Conservation (phyloP, 2,113 vertebrate species). For the Anguilla japonica region DNA sequence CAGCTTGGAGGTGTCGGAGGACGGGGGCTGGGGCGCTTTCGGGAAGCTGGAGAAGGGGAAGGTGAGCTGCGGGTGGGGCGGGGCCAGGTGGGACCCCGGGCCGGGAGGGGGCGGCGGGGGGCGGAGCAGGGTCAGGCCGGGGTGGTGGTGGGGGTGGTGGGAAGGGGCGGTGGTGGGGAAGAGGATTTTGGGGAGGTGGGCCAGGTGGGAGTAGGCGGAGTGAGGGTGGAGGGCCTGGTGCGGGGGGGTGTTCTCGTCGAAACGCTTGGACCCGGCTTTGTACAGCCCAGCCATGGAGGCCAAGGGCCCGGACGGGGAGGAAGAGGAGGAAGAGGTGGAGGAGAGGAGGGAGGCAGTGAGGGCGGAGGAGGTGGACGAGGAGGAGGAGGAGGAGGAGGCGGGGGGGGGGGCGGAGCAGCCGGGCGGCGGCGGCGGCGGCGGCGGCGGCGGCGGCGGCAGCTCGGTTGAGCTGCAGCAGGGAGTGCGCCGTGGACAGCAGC, state of each 20-base stretch:
- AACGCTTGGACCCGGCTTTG: slow-evolving; percentile 68
- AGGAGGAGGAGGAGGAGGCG: slow-evolving; percentile 56
- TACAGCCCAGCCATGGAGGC: slow-evolving; percentile 67
- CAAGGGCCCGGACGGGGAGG: slow-evolving; percentile 65
- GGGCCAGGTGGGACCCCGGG: slow-evolving; percentile 61
- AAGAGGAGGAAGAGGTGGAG: slow-evolving; percentile 27
- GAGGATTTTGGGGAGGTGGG: slow-evolving; percentile 75
- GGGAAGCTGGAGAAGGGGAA: slow-evolving; percentile 82
- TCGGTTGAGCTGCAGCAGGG: slow-evolving; percentile 71
- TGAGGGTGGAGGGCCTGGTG: slow-evolving; percentile 62
- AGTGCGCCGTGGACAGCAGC: slow-evolving; percentile 74
- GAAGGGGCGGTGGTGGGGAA: slow-evolving; percentile 68
- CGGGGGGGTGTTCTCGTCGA: slow-evolving; percentile 79
- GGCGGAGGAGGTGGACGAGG: slow-evolving; percentile 50
- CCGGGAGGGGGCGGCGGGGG: slow-evolving; percentile 62
- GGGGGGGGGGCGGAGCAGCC: slow-evolving; percentile 60
- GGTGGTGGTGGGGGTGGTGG: slow-evolving; percentile 58
- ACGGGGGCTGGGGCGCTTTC: slow-evolving; percentile 72
- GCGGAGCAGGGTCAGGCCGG: slow-evolving; percentile 77
- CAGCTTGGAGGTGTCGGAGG: slow-evolving; percentile 83
- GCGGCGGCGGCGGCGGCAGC: slow-evolving; percentile 68
- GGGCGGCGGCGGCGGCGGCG: slow-evolving; percentile 58
- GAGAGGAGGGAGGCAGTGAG: background rate
- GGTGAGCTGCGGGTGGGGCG: slow-evolving; percentile 63
- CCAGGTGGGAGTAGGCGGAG: slow-evolving; percentile 71